Evolutionary conservation across 1,140 invertebrate species (phyloP), one percentile per base, ranked within the genome.

Genomic region (Macrosteles quadrilineatus): DNA sequence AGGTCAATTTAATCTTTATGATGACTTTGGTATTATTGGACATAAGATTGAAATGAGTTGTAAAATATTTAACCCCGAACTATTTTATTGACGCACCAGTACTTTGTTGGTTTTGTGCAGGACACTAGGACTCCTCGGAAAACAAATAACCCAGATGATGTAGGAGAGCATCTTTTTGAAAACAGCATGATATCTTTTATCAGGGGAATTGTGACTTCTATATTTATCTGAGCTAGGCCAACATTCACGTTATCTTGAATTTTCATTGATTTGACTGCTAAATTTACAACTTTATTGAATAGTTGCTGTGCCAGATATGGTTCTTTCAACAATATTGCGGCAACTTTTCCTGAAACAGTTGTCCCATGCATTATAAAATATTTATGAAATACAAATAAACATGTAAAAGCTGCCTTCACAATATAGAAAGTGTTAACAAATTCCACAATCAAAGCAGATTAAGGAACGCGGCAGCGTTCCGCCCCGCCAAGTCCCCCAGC

Each of bases 51-150:
- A n/a, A n/a, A n/a, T n/a, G n/a, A n/a, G n/a, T n/a, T n/a, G n/a
- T n/a, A n/a, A n/a, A n/a, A n/a, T n/a, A n/a, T n/a, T n/a, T n/a
- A n/a, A n/a, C n/a, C n/a, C n/a, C n/a, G n/a, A n/a, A n/a, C n/a
- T n/a, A n/a, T n/a, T n/a, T n/a, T n/a, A n/a, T n/a, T n/a, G n/a
- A 73, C 69, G 71, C 47, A 73, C 72, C 59, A 47, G 36, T 71
- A 73, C 45, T 71, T 73, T 30, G 25, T 67, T 14, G 30, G 19
- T n/a, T 23, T 67, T 11, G 72, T 73, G 14, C 27, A 4, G 17
- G 72, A 23, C 11, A 73, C 32, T 21, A 73, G 45, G 64, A 73
- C 45, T 17, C 72, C 72, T 63, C 62, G 32, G 40, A 73, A 27
- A 3, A 73, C 47, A 23, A 66, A 50, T 0, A 72, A 47, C 32